These are phyloP conservation scores for Rhamnusium bicolor DNA, from an alignment of 2,888 invertebrate species.

Conservation along the genomic window DNA sequence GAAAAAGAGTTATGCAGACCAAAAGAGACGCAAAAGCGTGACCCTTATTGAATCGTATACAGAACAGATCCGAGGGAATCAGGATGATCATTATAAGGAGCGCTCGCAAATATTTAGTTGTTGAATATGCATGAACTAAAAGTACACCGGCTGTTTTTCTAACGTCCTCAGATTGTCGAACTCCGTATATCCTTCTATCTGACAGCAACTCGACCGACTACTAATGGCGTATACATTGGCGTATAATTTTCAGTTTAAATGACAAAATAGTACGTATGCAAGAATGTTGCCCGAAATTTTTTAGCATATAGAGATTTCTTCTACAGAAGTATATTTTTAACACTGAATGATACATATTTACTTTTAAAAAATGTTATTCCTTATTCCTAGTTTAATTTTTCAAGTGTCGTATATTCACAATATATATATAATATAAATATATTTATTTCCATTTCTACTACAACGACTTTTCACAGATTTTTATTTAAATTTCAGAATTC, in stretches of 20 bases:
- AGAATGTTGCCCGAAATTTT: neutral
- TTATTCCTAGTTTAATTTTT: too few relatives aligned
- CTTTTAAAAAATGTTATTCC: too few relatives aligned
- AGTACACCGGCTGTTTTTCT: conserved; percentile 69
- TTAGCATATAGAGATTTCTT: neutral
- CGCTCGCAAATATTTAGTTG: conserved; percentile 69
- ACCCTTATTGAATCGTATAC: conserved; percentile 61
- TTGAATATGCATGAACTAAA: conserved; percentile 69
- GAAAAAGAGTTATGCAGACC: conserved; percentile 28
- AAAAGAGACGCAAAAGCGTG: conserved; percentile 34
- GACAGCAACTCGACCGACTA: conserved; percentile 52
- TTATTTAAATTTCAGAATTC: too few relatives aligned
- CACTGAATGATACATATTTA: too few relatives aligned
- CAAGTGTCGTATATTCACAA: too few relatives aligned
- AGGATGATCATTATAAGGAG: conserved; percentile 69
- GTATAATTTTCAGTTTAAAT: conserved; percentile 36
- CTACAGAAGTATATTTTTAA: too few relatives aligned
- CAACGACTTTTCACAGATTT: too few relatives aligned
- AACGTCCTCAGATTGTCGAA: conserved; percentile 61
- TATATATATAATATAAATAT: too few relatives aligned
- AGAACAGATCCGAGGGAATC: conserved; percentile 59
- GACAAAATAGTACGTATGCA: neutral
- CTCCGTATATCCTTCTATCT: conserved; percentile 37
- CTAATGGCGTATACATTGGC: conserved; percentile 54
- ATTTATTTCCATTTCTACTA: too few relatives aligned